These are phyloP conservation scores for Ptychochromis oligacanthus DNA, from an alignment of 2,113 vertebrate species.

Conservation along the genomic window DNA sequence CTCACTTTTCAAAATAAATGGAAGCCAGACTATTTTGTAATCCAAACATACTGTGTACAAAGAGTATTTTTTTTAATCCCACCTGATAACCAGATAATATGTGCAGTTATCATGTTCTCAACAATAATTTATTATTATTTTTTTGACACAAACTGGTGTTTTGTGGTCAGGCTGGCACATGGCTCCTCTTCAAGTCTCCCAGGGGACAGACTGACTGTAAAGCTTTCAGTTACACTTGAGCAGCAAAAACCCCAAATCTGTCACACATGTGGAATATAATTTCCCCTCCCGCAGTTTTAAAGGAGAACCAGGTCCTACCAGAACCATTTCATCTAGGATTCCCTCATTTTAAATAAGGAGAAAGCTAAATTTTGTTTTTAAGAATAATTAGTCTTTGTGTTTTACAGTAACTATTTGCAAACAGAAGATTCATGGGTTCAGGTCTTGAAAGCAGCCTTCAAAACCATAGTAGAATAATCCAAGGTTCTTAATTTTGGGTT, in stretches of 20 bases:
- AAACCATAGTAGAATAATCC: background rate
- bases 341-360: background rate
- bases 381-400: background rate
- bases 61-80: background rate
- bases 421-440: background rate
- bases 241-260: conserved; percentile 8
- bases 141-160: background rate
- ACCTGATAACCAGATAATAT: background rate
- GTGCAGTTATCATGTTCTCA: background rate
- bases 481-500: background rate
- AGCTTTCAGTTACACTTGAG: conserved; percentile 9
- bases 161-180: background rate
- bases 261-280: background rate
- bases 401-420: background rate
- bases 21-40: background rate
- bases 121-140: background rate
- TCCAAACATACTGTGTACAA: background rate
- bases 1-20: background rate
- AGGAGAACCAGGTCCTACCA: background rate
- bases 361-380: background rate
- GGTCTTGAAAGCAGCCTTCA: background rate
- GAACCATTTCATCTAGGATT: background rate
- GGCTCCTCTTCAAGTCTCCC: background rate
- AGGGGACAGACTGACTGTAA: background rate
- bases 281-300: background rate